Percentiles rank a stretch among this genome's conserved stretches.
phyloP scores from a whole-genome alignment of 35 echinoderm and acorn worm genomes.

The Eucidaris tribuloides region DNA sequence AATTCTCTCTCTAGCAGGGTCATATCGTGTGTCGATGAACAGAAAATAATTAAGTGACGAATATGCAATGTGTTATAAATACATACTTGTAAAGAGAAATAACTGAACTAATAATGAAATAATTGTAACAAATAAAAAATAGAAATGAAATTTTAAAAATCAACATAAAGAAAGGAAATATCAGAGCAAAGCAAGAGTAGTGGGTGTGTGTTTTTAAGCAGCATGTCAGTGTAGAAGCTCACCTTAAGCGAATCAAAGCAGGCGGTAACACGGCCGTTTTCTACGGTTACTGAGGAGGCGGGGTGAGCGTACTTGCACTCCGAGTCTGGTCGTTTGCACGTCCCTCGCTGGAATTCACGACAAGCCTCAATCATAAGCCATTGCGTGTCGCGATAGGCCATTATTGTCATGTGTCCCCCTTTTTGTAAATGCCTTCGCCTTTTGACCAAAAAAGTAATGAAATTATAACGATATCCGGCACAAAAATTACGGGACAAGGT shows the following conservation, averaged over 20 bases:
- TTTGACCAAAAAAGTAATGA: no score
- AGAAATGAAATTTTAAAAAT: no score
- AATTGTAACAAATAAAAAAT: no score
- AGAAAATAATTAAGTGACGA: no score
- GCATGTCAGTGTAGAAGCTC: conserved; percentile 25
- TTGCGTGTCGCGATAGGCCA: conserved; percentile 77
- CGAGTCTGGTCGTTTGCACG: conserved; percentile 91
- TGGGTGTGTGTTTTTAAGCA: neutral
- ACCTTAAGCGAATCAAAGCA: conserved; percentile 99
- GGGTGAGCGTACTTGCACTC: conserved; percentile 99
- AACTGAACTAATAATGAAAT: no score
- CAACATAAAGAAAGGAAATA: neutral
- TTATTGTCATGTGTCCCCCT: conserved; percentile 11
- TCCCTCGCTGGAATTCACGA: conserved; percentile 96
- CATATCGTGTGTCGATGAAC: no score
- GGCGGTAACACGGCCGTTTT: conserved; percentile 98
- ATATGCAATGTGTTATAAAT: no score
- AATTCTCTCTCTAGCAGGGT: no score
- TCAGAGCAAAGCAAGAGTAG: neutral
- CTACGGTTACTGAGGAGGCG: conserved; percentile 92
- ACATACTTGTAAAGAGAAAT: no score
- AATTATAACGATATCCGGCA: no score
- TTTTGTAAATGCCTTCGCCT: neutral
- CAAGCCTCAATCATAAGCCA: conserved; percentile 99
- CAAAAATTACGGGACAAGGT: no score